phyloP scores from a whole-genome alignment of 2,113 vertebrate genomes.

The Anhinga rufa region DNA sequence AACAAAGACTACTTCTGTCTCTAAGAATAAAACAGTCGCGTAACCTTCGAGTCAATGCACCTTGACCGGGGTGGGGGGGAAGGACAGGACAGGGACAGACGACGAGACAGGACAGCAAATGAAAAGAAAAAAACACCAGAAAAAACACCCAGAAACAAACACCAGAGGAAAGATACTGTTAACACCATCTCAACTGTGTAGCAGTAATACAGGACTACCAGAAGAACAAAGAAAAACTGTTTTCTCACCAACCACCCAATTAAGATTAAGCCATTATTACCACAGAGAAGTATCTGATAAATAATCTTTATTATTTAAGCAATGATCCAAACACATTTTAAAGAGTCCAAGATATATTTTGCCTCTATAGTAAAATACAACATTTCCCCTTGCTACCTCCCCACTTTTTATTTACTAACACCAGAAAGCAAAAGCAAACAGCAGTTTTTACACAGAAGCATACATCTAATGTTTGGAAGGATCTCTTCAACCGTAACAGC shows the following conservation, averaged over 20 bases:
- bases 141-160: too few species aligned
- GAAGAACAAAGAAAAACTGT: neutral
- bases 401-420: neutral
- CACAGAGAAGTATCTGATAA: neutral
- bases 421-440: neutral
- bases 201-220: neutral
- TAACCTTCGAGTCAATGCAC: too few species aligned
- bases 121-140: too few species aligned
- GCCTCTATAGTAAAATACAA: neutral
- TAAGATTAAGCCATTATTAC: neutral
- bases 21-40: neutral
- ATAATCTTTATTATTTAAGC: neutral
- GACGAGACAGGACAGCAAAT: too few species aligned
- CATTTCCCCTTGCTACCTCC: neutral
- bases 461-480: neutral
- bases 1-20: neutral
- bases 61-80: neutral
- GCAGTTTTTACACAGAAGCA: neutral
- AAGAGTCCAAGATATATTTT: neutral
- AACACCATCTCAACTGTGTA: neutral
- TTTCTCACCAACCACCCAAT: neutral
- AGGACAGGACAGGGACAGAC: too few species aligned
- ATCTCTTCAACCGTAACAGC: neutral
- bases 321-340: neutral
- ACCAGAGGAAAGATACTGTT: too few species aligned